Conservation (phyloP, 2,113 vertebrate genomes). For the Pachypanchax playfairii region DNA sequence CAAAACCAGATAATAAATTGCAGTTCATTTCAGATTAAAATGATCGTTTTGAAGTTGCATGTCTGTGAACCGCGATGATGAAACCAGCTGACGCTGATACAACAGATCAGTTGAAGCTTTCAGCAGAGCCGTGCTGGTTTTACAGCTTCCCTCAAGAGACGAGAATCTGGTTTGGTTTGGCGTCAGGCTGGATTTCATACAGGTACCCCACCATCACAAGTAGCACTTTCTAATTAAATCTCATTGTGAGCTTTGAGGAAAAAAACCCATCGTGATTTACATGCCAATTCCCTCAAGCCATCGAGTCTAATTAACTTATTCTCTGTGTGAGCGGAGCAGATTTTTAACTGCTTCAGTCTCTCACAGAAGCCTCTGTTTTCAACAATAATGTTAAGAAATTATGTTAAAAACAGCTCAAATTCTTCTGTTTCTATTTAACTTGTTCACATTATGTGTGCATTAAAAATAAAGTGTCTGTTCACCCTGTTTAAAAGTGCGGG, state of each 20-base stretch:
- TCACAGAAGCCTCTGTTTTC: conserved; percentile 3
- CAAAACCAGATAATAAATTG: too few species aligned
- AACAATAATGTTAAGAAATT: too few species aligned
- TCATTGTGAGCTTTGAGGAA: conserved; percentile 43
- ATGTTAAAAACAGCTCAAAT: too few species aligned
- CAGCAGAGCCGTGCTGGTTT: neutral
- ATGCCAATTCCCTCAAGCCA: conserved; percentile 59
- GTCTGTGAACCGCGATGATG: neutral
- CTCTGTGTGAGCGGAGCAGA: conserved; percentile 33
- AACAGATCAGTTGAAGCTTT: neutral
- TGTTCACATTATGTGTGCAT: neutral
- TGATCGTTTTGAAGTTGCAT: neutral
- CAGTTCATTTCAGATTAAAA: conserved; percentile 24
- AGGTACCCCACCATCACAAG: conserved; percentile 36
- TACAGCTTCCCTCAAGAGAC: neutral
- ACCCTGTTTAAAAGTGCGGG: neutral
- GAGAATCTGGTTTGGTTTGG: conserved; percentile 8
- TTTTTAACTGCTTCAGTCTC: conserved; percentile 37
- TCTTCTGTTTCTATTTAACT: too few species aligned
- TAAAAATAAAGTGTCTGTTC: conserved; percentile 10
- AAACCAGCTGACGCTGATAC: neutral
- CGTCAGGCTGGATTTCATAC: conserved; percentile 14
- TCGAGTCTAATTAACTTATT: conserved; percentile 64
- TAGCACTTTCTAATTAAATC: conserved; percentile 54
- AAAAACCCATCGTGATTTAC: conserved; percentile 46